Base-by-base conservation (phyloP, 2,113 vertebrate species). In the Asarcornis scutulata region DNA sequence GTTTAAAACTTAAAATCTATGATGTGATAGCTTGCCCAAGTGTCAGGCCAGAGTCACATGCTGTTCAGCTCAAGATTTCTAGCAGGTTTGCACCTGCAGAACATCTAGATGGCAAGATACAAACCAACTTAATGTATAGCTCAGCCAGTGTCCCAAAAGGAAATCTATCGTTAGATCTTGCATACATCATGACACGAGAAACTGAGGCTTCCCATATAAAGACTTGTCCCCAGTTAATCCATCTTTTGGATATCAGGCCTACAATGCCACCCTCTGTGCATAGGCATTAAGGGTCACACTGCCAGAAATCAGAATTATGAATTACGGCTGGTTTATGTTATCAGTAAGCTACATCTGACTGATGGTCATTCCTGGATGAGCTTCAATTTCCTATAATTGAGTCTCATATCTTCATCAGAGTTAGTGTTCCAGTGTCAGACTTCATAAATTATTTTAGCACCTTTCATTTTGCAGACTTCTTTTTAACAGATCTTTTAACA, bases 101-200 rank as follows among this genome's bases (percentile, higher is more conserved):
- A 83, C 7, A 22, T 18, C 22, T 63, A 56, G 11, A 17, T 12
- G 25, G 53, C 23, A 89, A 93, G 42, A 18, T 34, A 75, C 7
- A 56, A 46, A 80, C 7, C 42, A 82, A 17, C 23, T 17, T 7
- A 48, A 12, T 21, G 32, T 25, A 23, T 0, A 0, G 78, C 26
- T 15, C 52, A 52, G 12, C 13, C 66, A 20, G 17, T 16, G 11
- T 42, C 59, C 55, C 21, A 2, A 5, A 88, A 80, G 32, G 22
- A 66, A 73, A 83, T n/a, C 11, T 8, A 15, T 32, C 23, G 29
- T 6, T 11, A 56, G 32, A 67, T 13, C 27, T 73, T 5, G 11
- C 40, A 53, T 48, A 29, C 48, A 64, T 50, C 48, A 73, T 32
- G 7, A 12, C 53, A 76, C 2, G n/a, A 81, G 26, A 11, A 68